phyloP scores from a whole-genome alignment of 2,888 invertebrate species.

The Pterostichus madidus region DNA sequence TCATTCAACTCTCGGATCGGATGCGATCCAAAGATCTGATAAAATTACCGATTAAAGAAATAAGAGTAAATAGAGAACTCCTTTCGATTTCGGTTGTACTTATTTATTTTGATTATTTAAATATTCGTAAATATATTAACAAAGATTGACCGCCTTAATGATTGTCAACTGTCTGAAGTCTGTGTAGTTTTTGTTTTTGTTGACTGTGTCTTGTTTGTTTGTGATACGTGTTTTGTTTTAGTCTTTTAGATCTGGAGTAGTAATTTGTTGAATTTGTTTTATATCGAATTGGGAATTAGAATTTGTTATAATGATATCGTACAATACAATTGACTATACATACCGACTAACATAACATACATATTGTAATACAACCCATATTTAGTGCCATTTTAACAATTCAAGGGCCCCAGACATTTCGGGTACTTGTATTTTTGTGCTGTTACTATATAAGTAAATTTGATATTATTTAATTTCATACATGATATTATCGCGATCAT shows the following conservation, averaged over 20 bases:
- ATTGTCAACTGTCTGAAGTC: neutral
- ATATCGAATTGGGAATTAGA: slow-evolving; percentile 1
- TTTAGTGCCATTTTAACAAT: slow-evolving; percentile 44
- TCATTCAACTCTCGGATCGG: too few species aligned
- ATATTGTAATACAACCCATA: slow-evolving; percentile 5
- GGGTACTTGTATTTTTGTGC: slow-evolving; percentile 18
- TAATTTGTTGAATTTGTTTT: neutral
- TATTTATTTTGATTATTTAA: too few species aligned
- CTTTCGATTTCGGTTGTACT: too few species aligned
- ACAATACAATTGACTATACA: slow-evolving; percentile 4
- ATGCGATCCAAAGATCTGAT: too few species aligned
- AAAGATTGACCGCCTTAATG: neutral
- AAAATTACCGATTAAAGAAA: too few species aligned
- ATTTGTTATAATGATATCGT: slow-evolving; percentile 28
- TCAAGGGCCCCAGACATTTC: neutral
- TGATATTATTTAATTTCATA: slow-evolving; percentile 42
- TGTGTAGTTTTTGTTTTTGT: slow-evolving; percentile 6
- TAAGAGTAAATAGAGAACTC: too few species aligned
- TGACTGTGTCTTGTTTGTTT: slow-evolving; percentile 9
- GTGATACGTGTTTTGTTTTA: neutral
- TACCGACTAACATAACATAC: slow-evolving; percentile 23
- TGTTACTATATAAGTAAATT: slow-evolving; percentile 10
- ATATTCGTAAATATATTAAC: neutral
- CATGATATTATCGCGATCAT: slow-evolving; percentile 5
- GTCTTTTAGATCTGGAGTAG: neutral